Conservation (phyloP, 2,888 invertebrate genomes). For the Idaea straminata region DNA sequence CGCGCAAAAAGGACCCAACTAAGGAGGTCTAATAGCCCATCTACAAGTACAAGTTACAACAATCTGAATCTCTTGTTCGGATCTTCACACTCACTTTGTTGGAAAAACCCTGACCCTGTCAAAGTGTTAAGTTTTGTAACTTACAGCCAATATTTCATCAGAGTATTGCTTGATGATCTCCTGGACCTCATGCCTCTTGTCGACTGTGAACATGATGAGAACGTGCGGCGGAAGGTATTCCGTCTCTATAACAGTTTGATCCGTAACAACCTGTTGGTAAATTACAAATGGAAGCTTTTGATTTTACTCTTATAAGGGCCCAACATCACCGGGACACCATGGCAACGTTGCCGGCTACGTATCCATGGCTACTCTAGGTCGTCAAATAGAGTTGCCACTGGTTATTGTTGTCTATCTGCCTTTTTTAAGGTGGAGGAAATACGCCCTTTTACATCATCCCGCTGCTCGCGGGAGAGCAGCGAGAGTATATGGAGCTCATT, state of each 20-base stretch:
- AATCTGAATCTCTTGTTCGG: background rate
- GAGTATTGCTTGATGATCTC: slow-evolving; percentile 53
- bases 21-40: no score
- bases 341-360: no score
- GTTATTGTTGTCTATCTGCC: no score
- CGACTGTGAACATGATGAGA: slow-evolving; percentile 61
- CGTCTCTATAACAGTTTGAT: slow-evolving; percentile 48
- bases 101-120: background rate
- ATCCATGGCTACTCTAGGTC: no score
- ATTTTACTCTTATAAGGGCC: background rate
- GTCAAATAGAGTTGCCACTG: no score
- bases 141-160: slow-evolving; percentile 58
- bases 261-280: slow-evolving; percentile 41
- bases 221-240: slow-evolving; percentile 66
- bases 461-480: no score
- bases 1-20: no score
- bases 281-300: background rate
- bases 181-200: slow-evolving; percentile 60
- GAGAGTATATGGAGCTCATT: no score
- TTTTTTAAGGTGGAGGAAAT: no score
- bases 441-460: no score
- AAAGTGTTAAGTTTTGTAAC: background rate
- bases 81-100: background rate
- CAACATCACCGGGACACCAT: background rate
- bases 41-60: no score